Conservation (phyloP, 2,113 vertebrate genomes). For the Hippocampus barbouri region DNA sequence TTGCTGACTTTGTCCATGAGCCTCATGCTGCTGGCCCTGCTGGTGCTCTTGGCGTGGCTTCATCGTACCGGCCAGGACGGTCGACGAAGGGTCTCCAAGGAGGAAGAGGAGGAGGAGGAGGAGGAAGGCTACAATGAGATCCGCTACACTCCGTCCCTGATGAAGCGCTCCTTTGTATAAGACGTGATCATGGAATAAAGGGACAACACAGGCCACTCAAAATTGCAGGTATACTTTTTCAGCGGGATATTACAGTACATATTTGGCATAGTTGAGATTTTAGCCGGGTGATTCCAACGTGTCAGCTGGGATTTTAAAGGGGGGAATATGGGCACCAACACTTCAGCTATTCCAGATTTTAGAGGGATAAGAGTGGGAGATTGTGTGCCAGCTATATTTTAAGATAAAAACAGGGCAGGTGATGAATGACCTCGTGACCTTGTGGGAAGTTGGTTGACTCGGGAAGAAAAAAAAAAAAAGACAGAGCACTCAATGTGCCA, state of each 20-base stretch:
- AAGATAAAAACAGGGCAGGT: no score
- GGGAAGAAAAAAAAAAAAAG: neutral
- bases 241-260: no score
- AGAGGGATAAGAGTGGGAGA: no score
- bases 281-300: no score
- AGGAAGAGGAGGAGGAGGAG: conserved; percentile 44
- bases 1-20: conserved; percentile 73
- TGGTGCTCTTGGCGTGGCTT: conserved; percentile 71
- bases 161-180: conserved; percentile 76
- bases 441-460: neutral
- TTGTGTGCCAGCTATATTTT: no score
- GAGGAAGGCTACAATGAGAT: conserved; percentile 70
- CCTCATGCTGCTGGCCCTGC: conserved; percentile 66
- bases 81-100: conserved; percentile 33
- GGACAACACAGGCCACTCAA: no score
- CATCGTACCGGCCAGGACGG: conserved; percentile 67
- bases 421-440: no score
- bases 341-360: no score
- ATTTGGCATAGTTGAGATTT: no score
- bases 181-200: neutral
- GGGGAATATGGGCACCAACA: no score
- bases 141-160: conserved; percentile 61
- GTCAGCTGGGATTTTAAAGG: no score
- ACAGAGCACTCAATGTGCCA: conserved; percentile 49
- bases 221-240: no score